Conservation (phyloP, 2,113 vertebrate genomes). For the Nestor notabilis region DNA sequence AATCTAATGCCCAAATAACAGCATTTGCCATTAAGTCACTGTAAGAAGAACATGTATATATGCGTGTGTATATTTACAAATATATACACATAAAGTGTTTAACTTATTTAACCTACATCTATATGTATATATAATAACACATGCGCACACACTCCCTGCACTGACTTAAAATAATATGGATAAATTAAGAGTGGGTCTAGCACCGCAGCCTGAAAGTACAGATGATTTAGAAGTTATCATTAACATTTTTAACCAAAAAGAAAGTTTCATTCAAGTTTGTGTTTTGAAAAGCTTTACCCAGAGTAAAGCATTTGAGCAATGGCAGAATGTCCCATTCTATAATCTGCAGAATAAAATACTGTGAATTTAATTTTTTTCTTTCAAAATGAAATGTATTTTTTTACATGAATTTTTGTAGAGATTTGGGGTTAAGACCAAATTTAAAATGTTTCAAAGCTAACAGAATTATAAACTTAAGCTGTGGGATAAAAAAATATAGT, state of each 20-base stretch:
- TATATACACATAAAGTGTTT: slow-evolving; percentile 33
- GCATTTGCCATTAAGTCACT: slow-evolving; percentile 27
- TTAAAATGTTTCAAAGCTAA: neutral
- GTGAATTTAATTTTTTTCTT: neutral
- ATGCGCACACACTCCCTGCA: slow-evolving; percentile 10
- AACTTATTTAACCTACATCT: slow-evolving; percentile 50
- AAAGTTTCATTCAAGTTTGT: neutral
- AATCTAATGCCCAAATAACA: slow-evolving; percentile 46
- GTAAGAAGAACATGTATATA: slow-evolving; percentile 4
- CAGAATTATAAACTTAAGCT: neutral
- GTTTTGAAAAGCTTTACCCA: neutral
- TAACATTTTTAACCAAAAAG: neutral
- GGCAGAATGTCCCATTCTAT: neutral
- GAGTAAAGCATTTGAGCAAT: neutral
- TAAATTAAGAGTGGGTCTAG: neutral
- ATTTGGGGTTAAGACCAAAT: neutral
- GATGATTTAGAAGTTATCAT: neutral
- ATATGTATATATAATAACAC: slow-evolving; percentile 38
- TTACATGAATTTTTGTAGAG: neutral
- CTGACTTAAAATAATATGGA: neutral
- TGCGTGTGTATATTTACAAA: slow-evolving; percentile 42
- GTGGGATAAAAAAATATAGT: neutral
- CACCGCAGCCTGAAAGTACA: neutral
- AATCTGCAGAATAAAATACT: neutral
- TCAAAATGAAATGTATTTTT: neutral